phyloP scores from a whole-genome alignment of 2,888 invertebrate species.

The Erebia palarica region DNA sequence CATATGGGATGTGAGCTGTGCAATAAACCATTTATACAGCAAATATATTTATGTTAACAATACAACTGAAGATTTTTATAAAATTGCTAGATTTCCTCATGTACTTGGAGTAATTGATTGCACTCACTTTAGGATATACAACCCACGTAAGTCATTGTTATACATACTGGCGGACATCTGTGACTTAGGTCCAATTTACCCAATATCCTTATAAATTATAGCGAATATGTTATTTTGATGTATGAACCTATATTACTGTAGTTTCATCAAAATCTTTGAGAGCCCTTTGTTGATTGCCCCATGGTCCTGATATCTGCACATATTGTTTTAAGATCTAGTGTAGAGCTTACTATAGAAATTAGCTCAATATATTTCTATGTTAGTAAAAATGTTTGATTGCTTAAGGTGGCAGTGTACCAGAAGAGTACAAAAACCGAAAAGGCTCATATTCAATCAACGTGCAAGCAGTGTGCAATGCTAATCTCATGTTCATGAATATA shows the following conservation, averaged over 20 bases:
- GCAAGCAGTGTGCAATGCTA: conserved; percentile 20
- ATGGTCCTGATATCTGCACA: no score
- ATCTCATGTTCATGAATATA: conserved; percentile 16
- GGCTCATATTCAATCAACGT: conserved; percentile 18
- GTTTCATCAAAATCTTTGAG: no score
- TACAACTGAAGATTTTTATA: conserved; percentile 18
- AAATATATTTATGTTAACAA: conserved; percentile 12
- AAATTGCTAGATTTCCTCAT: conserved; percentile 13
- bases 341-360: no score
- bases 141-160: conserved; percentile 2
- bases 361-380: no score
- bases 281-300: no score
- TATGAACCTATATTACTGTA: no score
- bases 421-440: conserved; percentile 12
- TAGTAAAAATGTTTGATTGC: not conserved
- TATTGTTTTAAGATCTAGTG: no score
- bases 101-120: conserved; percentile 22
- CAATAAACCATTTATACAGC: conserved; percentile 12
- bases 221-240: no score
- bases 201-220: no score
- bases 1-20: conserved; percentile 9
- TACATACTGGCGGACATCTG: no score
- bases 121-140: conserved; percentile 15
- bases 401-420: not conserved
- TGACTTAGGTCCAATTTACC: no score